phyloP scores from a whole-genome alignment of 1,140 invertebrate species.

The Drosophila sproati region DNA sequence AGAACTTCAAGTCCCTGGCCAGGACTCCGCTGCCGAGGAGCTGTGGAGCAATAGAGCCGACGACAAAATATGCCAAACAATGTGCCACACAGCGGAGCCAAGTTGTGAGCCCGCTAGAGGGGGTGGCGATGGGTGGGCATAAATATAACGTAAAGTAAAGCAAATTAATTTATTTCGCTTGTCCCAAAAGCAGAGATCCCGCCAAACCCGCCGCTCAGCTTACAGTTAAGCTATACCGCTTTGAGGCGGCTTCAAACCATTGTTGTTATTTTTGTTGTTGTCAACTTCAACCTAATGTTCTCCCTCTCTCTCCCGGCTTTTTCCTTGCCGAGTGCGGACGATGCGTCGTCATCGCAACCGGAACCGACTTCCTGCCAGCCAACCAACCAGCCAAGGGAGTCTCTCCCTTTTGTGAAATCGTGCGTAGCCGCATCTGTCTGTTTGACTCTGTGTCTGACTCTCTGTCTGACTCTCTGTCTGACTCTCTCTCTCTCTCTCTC shows the following conservation, averaged over 20 bases:
- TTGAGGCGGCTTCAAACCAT: slow-evolving; percentile 21
- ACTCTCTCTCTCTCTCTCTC: neutral
- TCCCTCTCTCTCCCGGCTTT: neutral
- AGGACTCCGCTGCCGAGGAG: neutral
- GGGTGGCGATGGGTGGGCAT: neutral
- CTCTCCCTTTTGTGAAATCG: slow-evolving; percentile 26
- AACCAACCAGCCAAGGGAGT: slow-evolving; percentile 1
- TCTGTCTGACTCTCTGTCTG: neutral
- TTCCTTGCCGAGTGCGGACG: neutral
- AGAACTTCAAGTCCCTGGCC: slow-evolving; percentile 37
- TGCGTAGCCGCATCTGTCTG: slow-evolving; percentile 25
- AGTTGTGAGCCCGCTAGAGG: neutral
- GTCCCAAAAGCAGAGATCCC: neutral
- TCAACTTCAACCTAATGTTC: slow-evolving; percentile 35
- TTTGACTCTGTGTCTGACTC: neutral
- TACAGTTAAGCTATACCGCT: slow-evolving; percentile 11
- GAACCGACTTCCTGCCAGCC: slow-evolving; percentile 51
- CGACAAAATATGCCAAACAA: slow-evolving; percentile 17
- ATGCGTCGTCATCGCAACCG: slow-evolving; percentile 31
- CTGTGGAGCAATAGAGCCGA: neutral
- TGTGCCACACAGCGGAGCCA: neutral
- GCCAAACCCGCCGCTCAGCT: neutral
- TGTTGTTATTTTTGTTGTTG: slow-evolving; percentile 17
- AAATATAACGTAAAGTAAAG: slow-evolving; percentile 38
- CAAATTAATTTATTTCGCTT: slow-evolving; percentile 68